A percentile compares a stretch with the other conserved stretches of the same genome.
Evolutionary conservation across 2,888 invertebrate species (phyloP).

Genomic region (Drosophila quasianomalipes): DNA sequence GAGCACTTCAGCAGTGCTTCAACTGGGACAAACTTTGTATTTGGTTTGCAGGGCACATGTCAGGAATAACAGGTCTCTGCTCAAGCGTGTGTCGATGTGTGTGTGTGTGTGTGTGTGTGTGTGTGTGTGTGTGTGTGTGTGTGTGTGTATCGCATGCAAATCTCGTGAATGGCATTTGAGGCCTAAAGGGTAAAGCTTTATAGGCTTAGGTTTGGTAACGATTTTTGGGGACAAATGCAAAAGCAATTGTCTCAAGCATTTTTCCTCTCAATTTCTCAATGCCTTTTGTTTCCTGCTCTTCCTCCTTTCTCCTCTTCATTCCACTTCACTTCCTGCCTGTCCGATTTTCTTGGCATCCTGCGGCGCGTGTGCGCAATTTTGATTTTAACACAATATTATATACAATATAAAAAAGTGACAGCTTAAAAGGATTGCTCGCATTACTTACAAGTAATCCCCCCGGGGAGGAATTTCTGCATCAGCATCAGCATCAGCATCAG

Average conservation of each 20-base stretch:
- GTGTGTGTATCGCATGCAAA: conserved; percentile 35
- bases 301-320: conserved; percentile 4
- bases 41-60: conserved; percentile 27
- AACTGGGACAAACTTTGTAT: conserved; percentile 12
- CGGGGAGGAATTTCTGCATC: not conserved
- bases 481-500: not conserved
- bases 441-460: conserved; percentile 66
- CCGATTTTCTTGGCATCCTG: not conserved
- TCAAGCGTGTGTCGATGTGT: conserved; percentile 1
- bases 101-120: conserved; percentile 12
- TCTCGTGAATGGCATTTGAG: conserved; percentile 55
- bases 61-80: conserved; percentile 18
- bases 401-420: conserved; percentile 67
- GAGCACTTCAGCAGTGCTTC: not conserved
- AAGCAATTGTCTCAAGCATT: conserved; percentile 69
- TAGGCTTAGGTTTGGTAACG: conserved; percentile 2
- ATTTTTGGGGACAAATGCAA: conserved; percentile 44
- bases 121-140: conserved; percentile 14
- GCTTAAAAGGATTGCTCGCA: conserved; percentile 74
- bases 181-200: conserved; percentile 49
- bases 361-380: conserved; percentile 67
- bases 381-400: conserved; percentile 78
- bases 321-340: not conserved
- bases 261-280: conserved; percentile 51
- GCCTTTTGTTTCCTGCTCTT: not conserved